These are phyloP conservation scores for Scytalopus superciliaris DNA, from an alignment of 2,113 vertebrate species.

Conservation along the genomic window DNA sequence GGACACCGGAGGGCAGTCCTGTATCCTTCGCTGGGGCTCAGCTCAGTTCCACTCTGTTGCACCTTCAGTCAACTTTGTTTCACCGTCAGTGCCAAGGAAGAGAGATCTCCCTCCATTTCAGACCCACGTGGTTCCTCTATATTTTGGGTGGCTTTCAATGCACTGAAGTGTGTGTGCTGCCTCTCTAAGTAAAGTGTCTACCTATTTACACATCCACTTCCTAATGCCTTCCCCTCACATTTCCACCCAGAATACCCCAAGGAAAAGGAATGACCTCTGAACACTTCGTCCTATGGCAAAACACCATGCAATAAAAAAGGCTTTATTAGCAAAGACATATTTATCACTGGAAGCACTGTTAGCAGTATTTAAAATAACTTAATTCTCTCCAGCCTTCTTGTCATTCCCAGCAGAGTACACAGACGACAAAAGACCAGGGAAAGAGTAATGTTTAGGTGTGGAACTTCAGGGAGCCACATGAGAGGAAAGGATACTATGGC, in stretches of 20 bases:
- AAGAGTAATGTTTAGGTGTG: background rate
- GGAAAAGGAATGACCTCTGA: background rate
- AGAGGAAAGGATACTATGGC: background rate
- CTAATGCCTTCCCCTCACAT: background rate
- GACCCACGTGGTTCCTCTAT: fast-evolving
- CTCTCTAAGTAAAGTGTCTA: background rate
- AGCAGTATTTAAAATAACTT: background rate
- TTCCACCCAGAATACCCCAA: background rate
- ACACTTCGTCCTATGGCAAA: background rate
- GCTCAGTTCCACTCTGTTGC: background rate
- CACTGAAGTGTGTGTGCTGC: fast-evolving
- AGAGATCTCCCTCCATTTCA: background rate
- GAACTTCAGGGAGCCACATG: background rate
- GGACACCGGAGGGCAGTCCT: background rate
- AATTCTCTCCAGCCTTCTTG: background rate
- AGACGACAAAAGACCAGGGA: background rate
- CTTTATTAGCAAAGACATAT: background rate
- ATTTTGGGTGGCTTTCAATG: background rate
- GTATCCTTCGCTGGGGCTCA: background rate
- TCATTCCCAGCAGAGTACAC: fast-evolving
- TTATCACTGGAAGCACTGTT: background rate
- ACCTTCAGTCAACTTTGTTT: background rate
- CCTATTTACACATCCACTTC: background rate
- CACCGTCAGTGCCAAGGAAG: background rate
- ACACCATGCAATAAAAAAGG: background rate